Evolutionary conservation across 2,113 vertebrate genomes (phyloP).

Genomic region (Dipodomys merriami): DNA sequence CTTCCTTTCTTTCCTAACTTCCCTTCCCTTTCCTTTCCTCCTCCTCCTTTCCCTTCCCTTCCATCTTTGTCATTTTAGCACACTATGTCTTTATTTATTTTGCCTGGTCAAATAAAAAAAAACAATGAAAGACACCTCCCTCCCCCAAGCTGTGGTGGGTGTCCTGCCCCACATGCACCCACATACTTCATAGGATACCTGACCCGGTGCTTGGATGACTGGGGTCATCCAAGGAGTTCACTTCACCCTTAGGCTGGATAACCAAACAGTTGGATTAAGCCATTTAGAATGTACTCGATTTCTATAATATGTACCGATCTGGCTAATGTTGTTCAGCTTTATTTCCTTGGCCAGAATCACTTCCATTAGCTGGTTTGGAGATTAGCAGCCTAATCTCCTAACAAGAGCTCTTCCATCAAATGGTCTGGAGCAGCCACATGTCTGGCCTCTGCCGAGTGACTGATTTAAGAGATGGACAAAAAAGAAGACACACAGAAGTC

Average conservation of each 20-base stretch:
- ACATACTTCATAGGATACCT: not conserved
- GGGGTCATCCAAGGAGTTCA: not conserved
- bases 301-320: constrained; percentile 69
- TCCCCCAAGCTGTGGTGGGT: not conserved
- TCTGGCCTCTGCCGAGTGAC: constrained; percentile 91
- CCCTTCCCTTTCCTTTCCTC: no score
- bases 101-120: not conserved
- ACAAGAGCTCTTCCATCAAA: constrained; percentile 91
- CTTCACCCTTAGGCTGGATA: not conserved
- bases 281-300: constrained; percentile 62
- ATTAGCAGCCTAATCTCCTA: constrained; percentile 89
- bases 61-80: not conserved
- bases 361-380: constrained; percentile 90
- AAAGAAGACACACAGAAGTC: constrained; percentile 90
- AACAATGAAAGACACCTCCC: not conserved
- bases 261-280: constrained; percentile 50
- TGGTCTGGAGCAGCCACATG: constrained; percentile 83
- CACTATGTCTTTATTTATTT: not conserved
- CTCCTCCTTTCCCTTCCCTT: not conserved
- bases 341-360: constrained; percentile 90
- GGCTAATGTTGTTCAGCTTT: constrained; percentile 85
- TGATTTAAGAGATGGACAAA: constrained; percentile 96
- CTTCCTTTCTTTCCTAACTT: not conserved
- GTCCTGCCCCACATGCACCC: not conserved
- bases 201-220: not conserved